Conservation (phyloP, 2,888 invertebrate species). For the Coenonympha glycerion region DNA sequence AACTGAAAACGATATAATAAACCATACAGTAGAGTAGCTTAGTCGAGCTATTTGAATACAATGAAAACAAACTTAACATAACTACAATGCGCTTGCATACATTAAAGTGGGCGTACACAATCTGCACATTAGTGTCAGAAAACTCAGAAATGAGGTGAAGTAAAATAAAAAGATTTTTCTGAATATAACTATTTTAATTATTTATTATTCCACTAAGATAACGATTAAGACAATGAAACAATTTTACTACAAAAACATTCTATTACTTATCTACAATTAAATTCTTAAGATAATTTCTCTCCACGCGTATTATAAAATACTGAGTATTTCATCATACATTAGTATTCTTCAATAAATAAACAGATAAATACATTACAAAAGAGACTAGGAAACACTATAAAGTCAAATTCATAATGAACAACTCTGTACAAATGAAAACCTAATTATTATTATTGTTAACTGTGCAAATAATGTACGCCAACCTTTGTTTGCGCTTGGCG, state of each 20-base stretch:
- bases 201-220: background rate
- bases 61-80: constrained; percentile 6
- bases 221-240: background rate
- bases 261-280: constrained; percentile 1
- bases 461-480: constrained; percentile 5
- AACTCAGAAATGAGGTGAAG: background rate
- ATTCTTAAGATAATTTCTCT: background rate
- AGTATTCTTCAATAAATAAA: constrained; percentile 15
- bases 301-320: constrained; percentile 1
- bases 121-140: constrained; percentile 2
- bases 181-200: background rate
- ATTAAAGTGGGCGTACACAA: constrained; percentile 18
- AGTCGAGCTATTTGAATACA: constrained; percentile 10
- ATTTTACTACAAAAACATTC: constrained; percentile 1
- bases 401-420: background rate
- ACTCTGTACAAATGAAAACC: background rate
- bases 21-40: constrained; percentile 11
- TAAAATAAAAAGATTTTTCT: constrained; percentile 2
- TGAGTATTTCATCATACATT: constrained; percentile 13
- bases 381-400: constrained; percentile 20
- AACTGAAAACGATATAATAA: constrained; percentile 16
- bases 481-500: background rate
- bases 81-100: background rate
- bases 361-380: constrained; percentile 19
- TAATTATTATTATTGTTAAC: background rate